A percentile compares a stretch with the other conserved stretches of the same genome.
These are phyloP conservation scores for Varecia variegata DNA, from an alignment of 2,797 vertebrate genomes.

Conservation along the genomic window DNA sequence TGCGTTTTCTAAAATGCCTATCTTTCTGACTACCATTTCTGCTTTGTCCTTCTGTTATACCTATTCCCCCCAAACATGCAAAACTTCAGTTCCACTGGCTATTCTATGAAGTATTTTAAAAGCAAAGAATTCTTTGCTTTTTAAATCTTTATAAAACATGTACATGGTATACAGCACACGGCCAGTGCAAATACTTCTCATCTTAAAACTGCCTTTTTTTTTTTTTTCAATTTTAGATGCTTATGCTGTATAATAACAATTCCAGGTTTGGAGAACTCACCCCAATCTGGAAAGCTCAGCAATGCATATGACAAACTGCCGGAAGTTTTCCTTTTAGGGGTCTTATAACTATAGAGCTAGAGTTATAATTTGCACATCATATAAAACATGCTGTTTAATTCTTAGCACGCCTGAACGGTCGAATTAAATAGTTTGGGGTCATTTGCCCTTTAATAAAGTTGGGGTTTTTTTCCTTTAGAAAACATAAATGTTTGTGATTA, in stretches of 20 bases:
- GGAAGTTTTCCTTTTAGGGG: neutral
- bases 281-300: neutral
- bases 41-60: neutral
- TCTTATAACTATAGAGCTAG: neutral
- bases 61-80: neutral
- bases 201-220: neutral
- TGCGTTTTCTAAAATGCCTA: neutral
- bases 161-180: neutral
- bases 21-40: neutral
- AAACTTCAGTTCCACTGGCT: neutral
- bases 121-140: neutral
- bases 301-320: neutral
- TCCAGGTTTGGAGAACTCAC: neutral
- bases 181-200: neutral
- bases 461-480: neutral
- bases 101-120: neutral
- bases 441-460: neutral
- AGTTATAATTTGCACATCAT: neutral
- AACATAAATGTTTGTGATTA: neutral
- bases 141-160: neutral
- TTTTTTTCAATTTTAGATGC: neutral
- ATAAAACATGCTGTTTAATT: neutral
- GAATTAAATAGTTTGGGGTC: neutral
- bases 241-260: neutral
- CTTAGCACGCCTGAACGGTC: neutral